Conservation (phyloP, 2,888 invertebrate genomes). For the Xestoiulus laeticollis region DNA sequence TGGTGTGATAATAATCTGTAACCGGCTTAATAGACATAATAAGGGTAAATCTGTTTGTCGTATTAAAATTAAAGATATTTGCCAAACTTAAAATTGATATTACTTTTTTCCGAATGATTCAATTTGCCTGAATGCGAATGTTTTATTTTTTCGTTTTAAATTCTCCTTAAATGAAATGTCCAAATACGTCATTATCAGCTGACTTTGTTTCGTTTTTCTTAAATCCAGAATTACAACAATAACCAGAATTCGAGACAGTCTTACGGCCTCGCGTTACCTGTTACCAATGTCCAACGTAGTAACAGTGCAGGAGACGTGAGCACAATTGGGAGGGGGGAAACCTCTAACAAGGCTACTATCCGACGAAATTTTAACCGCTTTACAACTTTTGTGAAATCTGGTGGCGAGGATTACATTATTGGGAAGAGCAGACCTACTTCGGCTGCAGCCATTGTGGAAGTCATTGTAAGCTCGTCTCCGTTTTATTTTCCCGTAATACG, state of each 20-base stretch:
- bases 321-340: conserved; percentile 57
- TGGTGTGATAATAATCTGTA: too few species aligned
- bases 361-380: conserved; percentile 78
- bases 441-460: conserved; percentile 76
- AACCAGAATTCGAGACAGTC: background rate
- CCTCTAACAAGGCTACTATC: conserved; percentile 71
- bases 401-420: conserved; percentile 87
- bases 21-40: too few species aligned
- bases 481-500: too few species aligned
- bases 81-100: too few species aligned
- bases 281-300: conserved; percentile 48
- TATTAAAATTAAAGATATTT: too few species aligned
- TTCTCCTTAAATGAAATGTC: too few species aligned
- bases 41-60: too few species aligned
- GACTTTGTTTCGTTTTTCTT: conserved; percentile 15
- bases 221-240: background rate
- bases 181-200: too few species aligned
- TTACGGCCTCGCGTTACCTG: conserved; percentile 35
- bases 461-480: conserved; percentile 66
- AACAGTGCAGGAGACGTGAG: conserved; percentile 60
- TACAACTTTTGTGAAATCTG: conserved; percentile 88
- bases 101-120: too few species aligned
- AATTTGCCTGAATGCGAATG: too few species aligned
- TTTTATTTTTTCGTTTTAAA: too few species aligned
- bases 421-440: conserved; percentile 76